Conservation (phyloP, 2,888 invertebrate species). For the Melitaea athalia region DNA sequence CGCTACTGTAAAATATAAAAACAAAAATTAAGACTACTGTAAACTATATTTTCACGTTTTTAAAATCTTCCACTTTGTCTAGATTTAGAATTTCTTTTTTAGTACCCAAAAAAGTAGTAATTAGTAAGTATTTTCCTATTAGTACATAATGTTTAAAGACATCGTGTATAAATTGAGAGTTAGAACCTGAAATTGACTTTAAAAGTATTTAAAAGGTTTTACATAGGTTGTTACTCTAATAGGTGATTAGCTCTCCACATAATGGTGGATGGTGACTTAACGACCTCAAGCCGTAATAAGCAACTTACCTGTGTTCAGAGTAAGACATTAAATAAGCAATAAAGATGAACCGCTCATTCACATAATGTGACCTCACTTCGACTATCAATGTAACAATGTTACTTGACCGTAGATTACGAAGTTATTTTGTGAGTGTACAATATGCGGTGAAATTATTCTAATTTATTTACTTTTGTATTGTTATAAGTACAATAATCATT, state of each 20-base stretch:
- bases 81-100: not conserved
- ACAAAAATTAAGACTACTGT: too few relatives aligned
- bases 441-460: not conserved
- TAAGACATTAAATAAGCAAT: slow-evolving; percentile 38
- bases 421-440: slow-evolving; percentile 6
- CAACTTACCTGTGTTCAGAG: slow-evolving; percentile 32
- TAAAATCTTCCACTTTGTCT: too few relatives aligned
- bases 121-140: too few relatives aligned
- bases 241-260: not conserved
- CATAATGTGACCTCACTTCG: slow-evolving; percentile 22
- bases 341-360: slow-evolving; percentile 35
- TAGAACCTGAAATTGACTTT: too few relatives aligned
- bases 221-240: slow-evolving; percentile 6
- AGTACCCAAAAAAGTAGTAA: not conserved
- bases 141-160: too few relatives aligned
- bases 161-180: too few relatives aligned
- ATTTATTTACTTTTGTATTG: too few relatives aligned
- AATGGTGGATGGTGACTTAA: slow-evolving; percentile 12
- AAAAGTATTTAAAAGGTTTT: not conserved
- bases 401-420: not conserved
- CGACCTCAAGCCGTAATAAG: slow-evolving; percentile 34
- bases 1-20: too few relatives aligned
- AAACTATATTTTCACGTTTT: too few relatives aligned
- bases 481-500: too few relatives aligned
- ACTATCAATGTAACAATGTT: slow-evolving; percentile 10